Evolutionary conservation across 2,888 invertebrate genomes (phyloP).

Genomic region (Patella ulyssiponensis): DNA sequence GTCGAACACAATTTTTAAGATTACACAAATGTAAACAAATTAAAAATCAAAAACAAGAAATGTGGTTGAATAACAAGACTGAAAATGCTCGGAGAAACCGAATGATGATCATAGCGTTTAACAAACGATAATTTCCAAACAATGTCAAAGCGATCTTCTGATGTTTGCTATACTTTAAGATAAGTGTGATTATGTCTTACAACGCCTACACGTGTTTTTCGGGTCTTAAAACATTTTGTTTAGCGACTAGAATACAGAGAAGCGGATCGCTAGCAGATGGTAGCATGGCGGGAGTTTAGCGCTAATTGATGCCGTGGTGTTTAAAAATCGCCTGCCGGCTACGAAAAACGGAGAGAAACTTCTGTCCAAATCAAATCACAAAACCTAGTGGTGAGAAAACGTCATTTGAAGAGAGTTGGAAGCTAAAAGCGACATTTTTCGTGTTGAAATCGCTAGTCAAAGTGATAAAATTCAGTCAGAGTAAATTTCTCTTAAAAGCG

Average conservation of each 20-base stretch:
- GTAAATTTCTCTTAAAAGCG: constrained; percentile 7
- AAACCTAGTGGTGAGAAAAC: constrained; percentile 8
- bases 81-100: too few relatives aligned
- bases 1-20: too few relatives aligned
- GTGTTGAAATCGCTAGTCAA: background rate
- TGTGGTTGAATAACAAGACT: too few relatives aligned
- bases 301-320: constrained; percentile 8
- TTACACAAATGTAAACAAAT: too few relatives aligned
- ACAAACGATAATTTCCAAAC: too few relatives aligned
- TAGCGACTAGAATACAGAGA: background rate
- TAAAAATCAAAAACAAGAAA: too few relatives aligned
- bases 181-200: too few relatives aligned
- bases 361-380: constrained; percentile 11
- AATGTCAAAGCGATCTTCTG: too few relatives aligned
- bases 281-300: constrained; percentile 11
- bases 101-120: too few relatives aligned
- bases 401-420: constrained; percentile 8
- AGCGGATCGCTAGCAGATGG: constrained; percentile 8
- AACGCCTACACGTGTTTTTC: too few relatives aligned
- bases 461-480: constrained; percentile 2
- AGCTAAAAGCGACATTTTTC: constrained; percentile 9
- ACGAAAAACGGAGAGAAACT: constrained; percentile 11
- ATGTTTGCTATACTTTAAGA: too few relatives aligned
- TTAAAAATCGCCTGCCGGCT: constrained; percentile 10
- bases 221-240: constrained; percentile 1